Percentiles rank a stretch among this genome's conserved stretches.
phyloP scores from a whole-genome alignment of 2,797 vertebrate species.

The Prunella strophiata region DNA sequence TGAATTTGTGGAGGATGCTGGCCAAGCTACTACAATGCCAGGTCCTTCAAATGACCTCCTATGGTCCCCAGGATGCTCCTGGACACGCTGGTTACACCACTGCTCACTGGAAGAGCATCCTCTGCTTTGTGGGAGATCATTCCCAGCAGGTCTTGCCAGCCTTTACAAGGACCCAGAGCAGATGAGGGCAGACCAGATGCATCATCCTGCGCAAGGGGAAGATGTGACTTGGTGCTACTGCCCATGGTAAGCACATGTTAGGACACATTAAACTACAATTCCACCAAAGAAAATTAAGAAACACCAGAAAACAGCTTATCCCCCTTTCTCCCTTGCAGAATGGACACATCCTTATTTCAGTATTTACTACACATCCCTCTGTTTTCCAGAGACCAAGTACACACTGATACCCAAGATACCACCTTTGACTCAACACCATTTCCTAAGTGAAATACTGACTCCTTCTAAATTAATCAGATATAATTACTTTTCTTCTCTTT shows the following conservation, averaged over 20 bases:
- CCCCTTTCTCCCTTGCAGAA: not conserved
- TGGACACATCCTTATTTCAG: not conserved
- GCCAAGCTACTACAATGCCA: not conserved
- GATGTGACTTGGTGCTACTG: rapidly evolving
- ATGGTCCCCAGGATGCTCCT: rapidly evolving
- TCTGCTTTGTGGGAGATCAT: not conserved
- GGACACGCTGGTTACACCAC: not conserved
- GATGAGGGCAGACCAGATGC: rapidly evolving
- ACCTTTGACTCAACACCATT: not conserved
- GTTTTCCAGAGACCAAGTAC: not conserved
- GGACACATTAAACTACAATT: not conserved
- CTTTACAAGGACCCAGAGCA: not conserved
- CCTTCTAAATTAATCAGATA: not conserved
- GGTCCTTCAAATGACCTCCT: not conserved
- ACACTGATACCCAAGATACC: not conserved
- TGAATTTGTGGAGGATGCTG: not conserved
- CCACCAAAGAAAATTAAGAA: not conserved
- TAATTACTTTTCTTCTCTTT: slow-evolving; percentile 3
- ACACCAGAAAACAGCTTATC: not conserved
- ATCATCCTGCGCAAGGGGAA: not conserved
- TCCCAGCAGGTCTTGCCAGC: not conserved
- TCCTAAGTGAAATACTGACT: not conserved
- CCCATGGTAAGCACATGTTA: rapidly evolving
- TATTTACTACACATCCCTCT: not conserved
- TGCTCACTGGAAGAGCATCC: not conserved